Base-by-base conservation (phyloP, 1,140 invertebrate genomes). In the Stegodyphus dumicola region DNA sequence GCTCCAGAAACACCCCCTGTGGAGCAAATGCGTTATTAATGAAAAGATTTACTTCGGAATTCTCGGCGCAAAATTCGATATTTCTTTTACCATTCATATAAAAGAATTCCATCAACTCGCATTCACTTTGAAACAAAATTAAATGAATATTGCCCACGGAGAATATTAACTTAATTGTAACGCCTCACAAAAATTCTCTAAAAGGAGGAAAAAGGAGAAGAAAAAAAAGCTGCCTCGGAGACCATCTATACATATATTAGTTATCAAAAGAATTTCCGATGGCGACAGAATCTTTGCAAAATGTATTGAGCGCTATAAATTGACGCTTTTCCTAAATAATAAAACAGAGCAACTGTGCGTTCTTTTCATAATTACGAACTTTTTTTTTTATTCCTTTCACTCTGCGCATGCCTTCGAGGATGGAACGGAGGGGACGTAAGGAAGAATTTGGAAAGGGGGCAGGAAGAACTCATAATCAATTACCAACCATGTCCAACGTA, bases 401-500 rank as follows among this genome's bases (percentile, higher is more conserved):
- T 17, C 13, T 52, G 51, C 70, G 70, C 53, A 52, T 52, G 13
- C 17, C 13, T 18, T 4, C 71, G 71, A 18, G 73, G 73, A 9
- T 13, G n/a, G n/a, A 51, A 10, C 7, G 54, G 52, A 67, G 76
- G 17, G 51, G 7, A 64, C 33, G 76, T 67, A 33, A 33, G 76
- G 56, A 77, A 77, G 76, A 77, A 65, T 77, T 52, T 64, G 76
- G 65, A 66, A 67, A 77, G 65, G 65, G 64, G 56, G 33, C 3
- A 33, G 33, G 33, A 33, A 33, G 33, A 33, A 33, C 33, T 33
- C 76, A 64, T 67, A 77, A 77, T 77, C 76, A 77, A 77, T 77
- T 77, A 77, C 65, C 60, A 52, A 67, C 60, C 76, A 64, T 77
- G 65, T 77, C 76, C 76, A 64, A 64, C 76, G 64, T 17, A 51